Evolutionary conservation across 2,888 invertebrate genomes (phyloP), one percentile per base, ranked within the genome.

Genomic region (Harpalus rufipes): DNA sequence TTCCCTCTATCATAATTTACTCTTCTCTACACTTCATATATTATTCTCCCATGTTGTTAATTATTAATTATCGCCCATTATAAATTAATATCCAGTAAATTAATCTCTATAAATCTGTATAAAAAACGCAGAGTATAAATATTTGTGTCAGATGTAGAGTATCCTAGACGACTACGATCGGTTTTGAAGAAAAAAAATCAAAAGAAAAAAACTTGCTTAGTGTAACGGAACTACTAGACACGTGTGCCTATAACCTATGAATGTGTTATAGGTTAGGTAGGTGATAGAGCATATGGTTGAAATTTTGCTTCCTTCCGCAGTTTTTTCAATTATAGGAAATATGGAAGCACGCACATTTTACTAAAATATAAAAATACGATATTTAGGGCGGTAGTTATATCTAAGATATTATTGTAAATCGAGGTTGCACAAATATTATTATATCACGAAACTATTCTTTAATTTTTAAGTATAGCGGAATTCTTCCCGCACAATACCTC

Each of bases 131-230:
- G n/a, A 78, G 25, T 16, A 78, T 63, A 80, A 59, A 80, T 80
- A 80, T 80, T 80, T 41, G 61, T 80, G 80, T 80, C 61, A 61
- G 32, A 80, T n/a, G 51, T 79, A 25, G 10, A 58, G 63, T 39
- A 51, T 58, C 12, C 80, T 59, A n/a, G 61, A 63, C 32, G 18
- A 63, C 51, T 63, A 21, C 44, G 63, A 81, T 81, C 41, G 81
- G 18, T 65, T 59, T 80, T 80, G 61, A 80, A 81, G 51, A 63
- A 63, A 81, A 81, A 21, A 39, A 79, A 79, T 56, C 25, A 3
- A 68, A 12, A 39, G 68, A 39, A 68, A 68, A 81, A 81, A 81
- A 68, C 81, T 44, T 58, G 81, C 58, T 81, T 68, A 10, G 56
- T 12, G 32, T 81, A 81, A 81, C 81, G 81, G 81, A 72, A 81